Percentiles rank a stretch among this genome's conserved stretches.
Evolutionary conservation across 1,140 invertebrate genomes (phyloP).

Genomic region (Formica exsecta): DNA sequence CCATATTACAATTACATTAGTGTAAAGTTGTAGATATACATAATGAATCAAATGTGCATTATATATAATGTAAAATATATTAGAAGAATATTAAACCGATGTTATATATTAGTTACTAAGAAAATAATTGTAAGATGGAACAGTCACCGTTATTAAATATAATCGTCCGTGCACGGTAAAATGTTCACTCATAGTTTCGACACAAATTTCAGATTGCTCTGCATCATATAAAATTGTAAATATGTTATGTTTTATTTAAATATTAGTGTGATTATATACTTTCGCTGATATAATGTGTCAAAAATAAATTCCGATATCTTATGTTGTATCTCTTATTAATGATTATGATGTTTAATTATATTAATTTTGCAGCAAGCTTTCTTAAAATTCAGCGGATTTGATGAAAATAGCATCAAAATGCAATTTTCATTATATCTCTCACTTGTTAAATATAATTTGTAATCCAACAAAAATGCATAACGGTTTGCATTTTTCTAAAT

Average conservation of each 20-base stretch:
- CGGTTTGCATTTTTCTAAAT: too few relatives aligned
- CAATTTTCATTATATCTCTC: too few relatives aligned
- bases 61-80: conserved; percentile 31
- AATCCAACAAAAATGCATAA: too few relatives aligned
- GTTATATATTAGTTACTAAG: conserved; percentile 23
- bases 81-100: conserved; percentile 38
- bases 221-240: conserved; percentile 45
- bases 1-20: conserved; percentile 5
- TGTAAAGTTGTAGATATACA: conserved; percentile 9
- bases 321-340: too few relatives aligned
- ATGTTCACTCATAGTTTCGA: conserved; percentile 58
- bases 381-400: too few relatives aligned
- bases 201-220: conserved; percentile 44
- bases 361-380: too few relatives aligned
- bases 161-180: conserved; percentile 65
- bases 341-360: too few relatives aligned
- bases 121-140: conserved; percentile 32
- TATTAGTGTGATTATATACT: conserved; percentile 34
- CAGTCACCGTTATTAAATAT: conserved; percentile 40
- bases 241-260: conserved; percentile 50
- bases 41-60: neutral
- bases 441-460: too few relatives aligned
- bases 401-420: too few relatives aligned
- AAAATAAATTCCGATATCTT: conserved; percentile 19
- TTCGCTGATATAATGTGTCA: conserved; percentile 12